Evolutionary conservation across 2,797 vertebrate genomes (phyloP), one percentile per base, ranked within the genome.

Genomic region (Crocodylus rhombifer): DNA sequence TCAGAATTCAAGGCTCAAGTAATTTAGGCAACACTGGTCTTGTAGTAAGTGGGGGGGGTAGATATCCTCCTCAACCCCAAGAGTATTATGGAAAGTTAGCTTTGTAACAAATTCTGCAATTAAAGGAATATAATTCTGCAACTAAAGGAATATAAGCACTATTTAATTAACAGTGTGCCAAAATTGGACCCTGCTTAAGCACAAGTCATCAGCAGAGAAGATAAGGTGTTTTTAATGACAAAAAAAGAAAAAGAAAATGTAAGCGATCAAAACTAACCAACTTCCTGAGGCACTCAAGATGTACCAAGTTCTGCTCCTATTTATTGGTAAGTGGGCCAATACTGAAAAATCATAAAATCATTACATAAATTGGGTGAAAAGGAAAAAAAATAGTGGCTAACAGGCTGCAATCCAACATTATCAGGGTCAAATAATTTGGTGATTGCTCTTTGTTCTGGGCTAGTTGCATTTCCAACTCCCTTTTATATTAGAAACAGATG

Each of bases 41-140:
- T 33, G 14, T 11, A 10, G 9, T 21, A 2, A 10, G 18, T n/a
- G n/a, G 67, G 12, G 7, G 2, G 1, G 20, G 10, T 1, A 33
- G 25, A 58, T 26, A 61, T 1, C 4, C 23, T 42, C 7, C 42
- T 4, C 21, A 42, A 10, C 33, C 51, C 76, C 8, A 81, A 21
- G 1, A 26, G 36, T 82, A 51, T 65, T 77, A 77, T 69, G 5
- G 6, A 17, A 12, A 56, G 57, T 26, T 33, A 9, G 15, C 13
- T 64, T 76, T n/a, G 21, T 15, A 61, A 56, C 73, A 71, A 60
- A 78, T 28, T 60, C 30, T 30, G 30, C 30, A 30, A 30, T 30
- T 30, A 30, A 30, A 30, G 30, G 28, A 25, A 76, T 6, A 28
- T 82, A 87, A 67, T 84, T 77, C 23, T 85, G 56, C 36, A 86